phyloP scores from a whole-genome alignment of 2,888 invertebrate genomes.

The Acanthosepion lycidas region DNA sequence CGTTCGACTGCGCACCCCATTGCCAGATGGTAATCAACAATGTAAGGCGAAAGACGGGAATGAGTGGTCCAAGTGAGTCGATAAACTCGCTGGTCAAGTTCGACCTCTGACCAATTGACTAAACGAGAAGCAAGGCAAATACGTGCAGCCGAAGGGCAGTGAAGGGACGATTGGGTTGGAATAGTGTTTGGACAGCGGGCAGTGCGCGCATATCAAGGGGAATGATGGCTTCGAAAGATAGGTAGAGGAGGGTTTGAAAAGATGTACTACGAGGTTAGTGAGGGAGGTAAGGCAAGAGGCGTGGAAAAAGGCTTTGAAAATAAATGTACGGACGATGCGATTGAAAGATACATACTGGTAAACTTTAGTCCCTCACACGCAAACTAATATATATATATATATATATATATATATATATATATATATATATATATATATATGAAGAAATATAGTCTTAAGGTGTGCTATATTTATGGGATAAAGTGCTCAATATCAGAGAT shows the following conservation, averaged over 20 bases:
- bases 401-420: no score
- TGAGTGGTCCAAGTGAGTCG: background rate
- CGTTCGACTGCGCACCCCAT: background rate
- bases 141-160: slow-evolving; percentile 2
- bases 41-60: background rate
- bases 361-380: no score
- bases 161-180: background rate
- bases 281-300: no score
- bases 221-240: background rate
- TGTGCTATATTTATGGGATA: no score
- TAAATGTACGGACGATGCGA: no score
- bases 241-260: no score
- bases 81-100: slow-evolving; percentile 13
- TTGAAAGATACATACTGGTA: no score
- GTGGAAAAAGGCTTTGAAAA: no score
- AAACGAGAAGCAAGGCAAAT: background rate
- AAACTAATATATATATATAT: no score
- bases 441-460: accelerated
- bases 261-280: no score
- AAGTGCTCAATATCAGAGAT: no score
- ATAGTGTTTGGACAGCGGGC: background rate
- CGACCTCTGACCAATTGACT: background rate
- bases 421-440: no score
- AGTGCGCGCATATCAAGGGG: background rate
- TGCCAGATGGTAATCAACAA: background rate